A percentile compares a stretch with the other conserved stretches of the same genome.
These are phyloP conservation scores for Rhynchotus rufescens DNA, from an alignment of 2,797 vertebrate genomes.

Conservation along the genomic window DNA sequence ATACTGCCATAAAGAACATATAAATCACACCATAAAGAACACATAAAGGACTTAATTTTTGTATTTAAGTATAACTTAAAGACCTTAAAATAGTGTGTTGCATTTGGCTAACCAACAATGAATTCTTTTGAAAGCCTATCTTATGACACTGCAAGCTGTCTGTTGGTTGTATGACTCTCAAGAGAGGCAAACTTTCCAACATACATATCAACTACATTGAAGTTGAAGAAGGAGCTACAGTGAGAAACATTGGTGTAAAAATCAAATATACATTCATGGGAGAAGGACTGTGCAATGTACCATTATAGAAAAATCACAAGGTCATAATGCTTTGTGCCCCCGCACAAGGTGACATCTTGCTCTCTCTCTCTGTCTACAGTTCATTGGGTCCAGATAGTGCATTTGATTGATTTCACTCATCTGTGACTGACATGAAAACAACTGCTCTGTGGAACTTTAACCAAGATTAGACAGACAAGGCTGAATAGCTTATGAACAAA, in stretches of 20 bases:
- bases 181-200: background rate
- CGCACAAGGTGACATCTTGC: background rate
- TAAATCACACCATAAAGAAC: background rate
- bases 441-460: background rate
- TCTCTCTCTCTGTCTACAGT: background rate
- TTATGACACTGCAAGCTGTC: background rate
- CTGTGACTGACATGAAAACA: background rate
- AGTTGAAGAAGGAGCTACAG: background rate
- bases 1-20: background rate
- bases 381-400: background rate
- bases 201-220: background rate
- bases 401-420: conserved; percentile 16
- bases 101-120: background rate
- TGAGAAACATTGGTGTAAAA: background rate
- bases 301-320: background rate
- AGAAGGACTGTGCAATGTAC: background rate
- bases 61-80: background rate
- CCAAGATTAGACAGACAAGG: background rate
- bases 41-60: fast-evolving
- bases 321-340: background rate
- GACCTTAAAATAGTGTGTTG: background rate
- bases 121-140: background rate
- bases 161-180: background rate
- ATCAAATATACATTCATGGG: background rate
- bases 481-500: background rate